Evolutionary conservation across 2,113 vertebrate genomes (phyloP).

Genomic region (Cathartes aura): DNA sequence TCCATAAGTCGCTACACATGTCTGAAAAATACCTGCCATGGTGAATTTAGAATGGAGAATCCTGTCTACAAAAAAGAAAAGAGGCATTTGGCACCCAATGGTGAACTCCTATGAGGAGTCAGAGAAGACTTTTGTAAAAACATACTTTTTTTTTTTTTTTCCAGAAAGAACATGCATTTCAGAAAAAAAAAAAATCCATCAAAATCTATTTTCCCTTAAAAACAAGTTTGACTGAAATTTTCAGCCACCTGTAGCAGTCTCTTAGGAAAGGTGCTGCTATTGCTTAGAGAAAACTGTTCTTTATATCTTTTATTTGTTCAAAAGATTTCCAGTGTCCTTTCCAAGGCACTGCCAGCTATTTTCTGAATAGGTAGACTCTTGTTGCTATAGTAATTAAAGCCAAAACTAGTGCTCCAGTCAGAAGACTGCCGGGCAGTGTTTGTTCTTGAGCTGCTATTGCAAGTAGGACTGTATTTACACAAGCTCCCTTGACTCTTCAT

Average conservation of each 20-base stretch:
- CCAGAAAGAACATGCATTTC: not conserved
- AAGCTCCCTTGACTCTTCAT: not conserved
- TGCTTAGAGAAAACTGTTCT: not conserved
- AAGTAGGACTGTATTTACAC: not conserved
- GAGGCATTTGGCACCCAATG: not conserved
- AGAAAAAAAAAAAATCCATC: not conserved
- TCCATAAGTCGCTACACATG: not conserved
- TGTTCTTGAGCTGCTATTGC: not conserved
- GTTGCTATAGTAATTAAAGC: not conserved
- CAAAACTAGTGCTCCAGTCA: not conserved
- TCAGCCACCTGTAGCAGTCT: not conserved
- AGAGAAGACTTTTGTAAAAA: not conserved
- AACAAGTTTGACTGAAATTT: not conserved
- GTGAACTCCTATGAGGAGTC: not conserved
- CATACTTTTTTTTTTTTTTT: not conserved
- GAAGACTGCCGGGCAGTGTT: not conserved
- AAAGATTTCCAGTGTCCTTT: not conserved
- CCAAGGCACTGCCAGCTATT: not conserved
- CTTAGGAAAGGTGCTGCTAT: not conserved
- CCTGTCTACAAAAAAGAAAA: not conserved
- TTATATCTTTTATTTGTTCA: not conserved
- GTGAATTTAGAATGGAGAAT: not conserved
- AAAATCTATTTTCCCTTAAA: not conserved
- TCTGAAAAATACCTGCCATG: not conserved
- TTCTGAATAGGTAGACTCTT: not conserved